Conservation (phyloP, 2,888 invertebrate species). For the Cordilura impudica region DNA sequence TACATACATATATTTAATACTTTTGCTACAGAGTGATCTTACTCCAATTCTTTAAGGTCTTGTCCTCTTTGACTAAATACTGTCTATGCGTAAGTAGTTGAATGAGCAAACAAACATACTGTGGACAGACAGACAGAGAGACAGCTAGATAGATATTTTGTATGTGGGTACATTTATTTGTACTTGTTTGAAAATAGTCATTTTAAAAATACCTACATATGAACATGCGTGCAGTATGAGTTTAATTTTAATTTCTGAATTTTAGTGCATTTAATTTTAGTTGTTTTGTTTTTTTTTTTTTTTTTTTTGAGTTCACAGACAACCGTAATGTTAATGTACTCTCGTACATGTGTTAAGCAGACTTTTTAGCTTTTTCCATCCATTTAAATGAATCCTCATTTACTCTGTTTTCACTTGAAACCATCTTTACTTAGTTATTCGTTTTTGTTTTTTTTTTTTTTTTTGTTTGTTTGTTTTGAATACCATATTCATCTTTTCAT, state of each 20-base stretch:
- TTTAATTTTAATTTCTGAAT: constrained; percentile 49
- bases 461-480: constrained; percentile 28
- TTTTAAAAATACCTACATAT: constrained; percentile 2
- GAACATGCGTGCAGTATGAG: constrained; percentile 33
- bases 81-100: constrained; percentile 6
- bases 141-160: neutral
- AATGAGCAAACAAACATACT: neutral
- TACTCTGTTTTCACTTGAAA: constrained; percentile 25
- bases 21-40: constrained; percentile 28
- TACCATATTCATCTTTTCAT: constrained; percentile 20
- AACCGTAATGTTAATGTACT: neutral
- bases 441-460: constrained; percentile 9
- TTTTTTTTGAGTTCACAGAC: neutral
- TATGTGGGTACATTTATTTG: constrained; percentile 26
- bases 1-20: constrained; percentile 3
- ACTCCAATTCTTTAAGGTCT: constrained; percentile 31
- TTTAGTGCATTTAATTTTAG: too few relatives aligned
- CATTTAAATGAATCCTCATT: constrained; percentile 33
- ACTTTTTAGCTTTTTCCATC: constrained; percentile 22
- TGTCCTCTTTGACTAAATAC: constrained; percentile 25
- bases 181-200: constrained; percentile 15
- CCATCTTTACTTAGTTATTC: constrained; percentile 8
- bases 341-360: constrained; percentile 42
- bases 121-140: neutral
- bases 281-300: constrained; percentile 18